Conservation (phyloP, 2,888 invertebrate genomes). For the Drosophila conformis region DNA sequence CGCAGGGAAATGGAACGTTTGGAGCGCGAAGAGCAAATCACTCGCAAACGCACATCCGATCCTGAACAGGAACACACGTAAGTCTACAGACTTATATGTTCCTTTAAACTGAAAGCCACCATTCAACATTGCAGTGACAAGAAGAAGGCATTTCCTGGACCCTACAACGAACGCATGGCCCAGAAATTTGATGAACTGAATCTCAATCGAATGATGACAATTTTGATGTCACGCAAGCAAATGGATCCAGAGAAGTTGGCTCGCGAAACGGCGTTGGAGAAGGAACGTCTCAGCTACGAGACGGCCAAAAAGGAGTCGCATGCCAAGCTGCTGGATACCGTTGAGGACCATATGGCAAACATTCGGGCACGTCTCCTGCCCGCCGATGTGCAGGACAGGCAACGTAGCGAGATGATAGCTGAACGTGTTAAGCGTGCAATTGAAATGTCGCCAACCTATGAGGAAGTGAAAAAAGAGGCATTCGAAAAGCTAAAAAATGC, state of each 20-base stretch:
- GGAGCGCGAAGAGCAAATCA: conserved; percentile 69
- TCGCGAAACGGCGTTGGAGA: conserved; percentile 88
- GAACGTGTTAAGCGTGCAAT: conserved; percentile 68
- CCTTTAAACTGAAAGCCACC: neutral
- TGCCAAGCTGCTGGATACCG: conserved; percentile 61
- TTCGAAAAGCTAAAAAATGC: conserved; percentile 58
- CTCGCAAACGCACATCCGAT: conserved; percentile 69
- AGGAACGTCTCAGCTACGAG: conserved; percentile 87
- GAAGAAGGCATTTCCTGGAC: neutral
- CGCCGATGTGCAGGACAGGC: conserved; percentile 84
- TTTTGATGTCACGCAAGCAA: conserved; percentile 83
- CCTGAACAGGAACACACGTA: conserved; percentile 42
- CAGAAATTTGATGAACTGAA: conserved; percentile 88
- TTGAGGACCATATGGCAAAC: conserved; percentile 80
- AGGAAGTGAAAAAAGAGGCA: conserved; percentile 59
- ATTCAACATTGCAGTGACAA: conserved; percentile 1
- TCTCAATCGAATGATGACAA: conserved; percentile 87
- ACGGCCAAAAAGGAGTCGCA: conserved; percentile 82
- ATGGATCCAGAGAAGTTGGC: conserved; percentile 85
- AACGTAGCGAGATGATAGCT: conserved; percentile 80
- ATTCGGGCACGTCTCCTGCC: conserved; percentile 84
- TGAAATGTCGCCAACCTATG: conserved; percentile 58
- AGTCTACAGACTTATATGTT: neutral
- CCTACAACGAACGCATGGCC: conserved; percentile 79
- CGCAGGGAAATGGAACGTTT: conserved; percentile 86